Evolutionary conservation across 2,888 invertebrate species (phyloP).

Genomic region (Celastrina argiolus): DNA sequence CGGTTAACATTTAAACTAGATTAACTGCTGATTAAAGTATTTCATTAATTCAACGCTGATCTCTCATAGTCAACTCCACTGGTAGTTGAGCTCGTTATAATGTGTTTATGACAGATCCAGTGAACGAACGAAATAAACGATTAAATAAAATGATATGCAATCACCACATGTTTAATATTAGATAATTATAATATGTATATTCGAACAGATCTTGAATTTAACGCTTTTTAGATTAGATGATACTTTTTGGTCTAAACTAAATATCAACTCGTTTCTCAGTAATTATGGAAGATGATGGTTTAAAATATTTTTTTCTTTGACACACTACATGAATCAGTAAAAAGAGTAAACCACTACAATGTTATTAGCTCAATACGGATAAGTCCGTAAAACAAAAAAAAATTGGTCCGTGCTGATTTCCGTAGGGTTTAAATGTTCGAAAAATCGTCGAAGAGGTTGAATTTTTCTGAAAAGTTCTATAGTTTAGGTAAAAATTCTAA

Average conservation of each 20-base stretch:
- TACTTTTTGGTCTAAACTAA: neutral
- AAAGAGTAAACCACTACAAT: neutral
- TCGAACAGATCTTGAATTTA: no score
- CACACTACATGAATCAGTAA: neutral
- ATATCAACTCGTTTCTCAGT: neutral
- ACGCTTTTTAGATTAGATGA: no score
- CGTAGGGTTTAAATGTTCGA: neutral
- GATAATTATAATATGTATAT: no score
- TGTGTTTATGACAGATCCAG: no score
- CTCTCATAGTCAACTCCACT: no score
- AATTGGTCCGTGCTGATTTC: constrained; percentile 16
- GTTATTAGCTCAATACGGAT: constrained; percentile 3
- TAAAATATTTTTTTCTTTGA: neutral
- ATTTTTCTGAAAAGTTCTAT: neutral
- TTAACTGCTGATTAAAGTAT: no score
- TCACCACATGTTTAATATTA: no score
- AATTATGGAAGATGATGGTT: neutral
- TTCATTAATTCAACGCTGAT: no score
- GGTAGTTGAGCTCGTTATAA: no score
- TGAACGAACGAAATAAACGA: no score
- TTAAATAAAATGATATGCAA: no score
- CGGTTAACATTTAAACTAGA: no score
- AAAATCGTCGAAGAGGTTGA: neutral
- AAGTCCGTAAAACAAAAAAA: constrained; percentile 1
- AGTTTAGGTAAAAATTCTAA: constrained; percentile 19